Evolutionary conservation across 2,113 vertebrate genomes (phyloP), one percentile per base, ranked within the genome.

Genomic region (Cariama cristata): DNA sequence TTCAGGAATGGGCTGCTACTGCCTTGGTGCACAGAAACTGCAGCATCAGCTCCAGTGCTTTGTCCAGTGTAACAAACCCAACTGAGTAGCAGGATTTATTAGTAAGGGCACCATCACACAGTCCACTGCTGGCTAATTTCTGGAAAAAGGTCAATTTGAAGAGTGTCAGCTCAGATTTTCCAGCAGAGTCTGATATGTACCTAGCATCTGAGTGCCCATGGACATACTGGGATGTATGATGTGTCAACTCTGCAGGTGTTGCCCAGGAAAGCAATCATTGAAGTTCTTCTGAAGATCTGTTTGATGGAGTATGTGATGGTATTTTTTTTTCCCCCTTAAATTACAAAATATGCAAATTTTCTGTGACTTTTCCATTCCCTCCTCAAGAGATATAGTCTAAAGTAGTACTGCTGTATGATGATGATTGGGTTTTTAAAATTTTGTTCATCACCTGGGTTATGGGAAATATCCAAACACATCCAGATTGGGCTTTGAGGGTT

Each of bases 221-320:
- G 49, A 53, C 11, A 12, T 28, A 45, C 18, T 5, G 62, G 30
- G 58, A 44, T 1, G 0, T 20, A 9, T 8, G 23, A 20, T 15
- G 9, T 38, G 23, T 49, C 47, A 45, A 24, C 22, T 28, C 11
- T 85, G 7, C 55, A 53, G 24, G 23, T 45, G 12, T 14, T 64
- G 18, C 23, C 59, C 11, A 26, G 33, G 42, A 56, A 6, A 6
- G 26, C 10, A 50, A 8, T 26, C 66, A 22, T 1, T 19, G 28
- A 83, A 42, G 20, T 26, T 89, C n/a, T 71, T 53, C 45, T 79
- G n/a, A 69, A n/a, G 30, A 50, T 14, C 0, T 0, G 14, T 33
- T 66, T 79, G 35, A 33, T 71, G n/a, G 44, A 56, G 14, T 59
- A 45, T 35, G 11, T 42, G 32, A 33, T 33, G 20, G 15, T n/a